Evolutionary conservation across 1,140 invertebrate species (phyloP), one percentile per base, ranked within the genome.

Genomic region (Wasmannia auropunctata): DNA sequence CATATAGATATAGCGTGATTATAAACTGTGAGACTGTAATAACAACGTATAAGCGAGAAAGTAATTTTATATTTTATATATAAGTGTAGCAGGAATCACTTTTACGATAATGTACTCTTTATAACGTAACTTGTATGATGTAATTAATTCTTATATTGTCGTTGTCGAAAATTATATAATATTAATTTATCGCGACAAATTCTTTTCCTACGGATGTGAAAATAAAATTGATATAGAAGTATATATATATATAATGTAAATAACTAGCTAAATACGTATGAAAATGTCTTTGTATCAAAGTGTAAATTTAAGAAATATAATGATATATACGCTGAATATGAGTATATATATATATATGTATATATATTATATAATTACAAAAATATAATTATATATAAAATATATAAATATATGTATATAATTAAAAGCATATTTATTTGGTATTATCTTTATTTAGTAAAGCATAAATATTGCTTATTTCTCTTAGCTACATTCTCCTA

Each of bases 41-140:
- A 62, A 80, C 86, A 58, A 46, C 56, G 81, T 87, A 40, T 84
- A 72, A 90, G 70, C 49, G 46, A 54, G 67, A 88, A 91, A 90
- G 75, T 91, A 88, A 90, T 90, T 90, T 88, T 91, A 87, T 88
- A 91, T 87, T 67, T 67, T 87, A 90, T 63, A 49, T 81, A 85
- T 76, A 89, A 76, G 34, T 69, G 65, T 43, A 40, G 3, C 10
- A 46, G 0, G 58, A 70, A n/a, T 22, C 14, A 58, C 1, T 16
- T 70, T 43, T 70, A 67, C 5, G 31, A 67, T 69, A 74, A 81
- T 81, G 37, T 46, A 72, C 43, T 11, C n/a, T 46, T 63, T 85
- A 65, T 19, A 43, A 14, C 16, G 25, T 63, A 49, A 63, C 28
- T 51, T 28, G 2, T 62, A 67, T 37, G 31, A 65, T 56, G 25